Conservation (phyloP, 2,888 invertebrate species). For the Ferdinandea cuprea region DNA sequence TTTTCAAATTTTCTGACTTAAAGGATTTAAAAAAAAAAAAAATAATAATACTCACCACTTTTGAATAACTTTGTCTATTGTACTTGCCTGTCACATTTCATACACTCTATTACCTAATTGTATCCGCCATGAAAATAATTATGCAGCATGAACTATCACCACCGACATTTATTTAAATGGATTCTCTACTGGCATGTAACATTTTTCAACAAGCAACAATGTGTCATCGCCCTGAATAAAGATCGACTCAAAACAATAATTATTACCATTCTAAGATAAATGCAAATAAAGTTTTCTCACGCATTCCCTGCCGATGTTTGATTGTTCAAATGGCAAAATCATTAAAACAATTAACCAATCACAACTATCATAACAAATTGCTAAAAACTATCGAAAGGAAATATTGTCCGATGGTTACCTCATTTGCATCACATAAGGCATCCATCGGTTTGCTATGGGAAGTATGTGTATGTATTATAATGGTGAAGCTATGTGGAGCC, state of each 20-base stretch:
- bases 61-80: too few relatives aligned
- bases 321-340: slow-evolving; percentile 49
- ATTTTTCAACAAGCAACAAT: slow-evolving; percentile 9
- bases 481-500: too few relatives aligned
- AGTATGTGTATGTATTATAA: too few relatives aligned
- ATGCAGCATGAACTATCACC: too few relatives aligned
- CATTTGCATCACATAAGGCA: slow-evolving; percentile 62
- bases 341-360: slow-evolving; percentile 73
- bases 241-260: slow-evolving; percentile 22
- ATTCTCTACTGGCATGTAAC: slow-evolving; percentile 15
- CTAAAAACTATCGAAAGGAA: slow-evolving; percentile 57
- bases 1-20: too few relatives aligned
- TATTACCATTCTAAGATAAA: slow-evolving; percentile 58
- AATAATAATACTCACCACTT: too few relatives aligned
- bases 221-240: slow-evolving; percentile 22
- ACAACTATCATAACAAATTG: slow-evolving; percentile 71
- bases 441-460: too few relatives aligned
- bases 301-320: slow-evolving; percentile 7
- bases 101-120: too few relatives aligned
- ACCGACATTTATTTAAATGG: not conserved
- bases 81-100: too few relatives aligned
- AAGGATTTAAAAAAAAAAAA: too few relatives aligned
- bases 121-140: too few relatives aligned
- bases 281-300: slow-evolving; percentile 61
- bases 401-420: slow-evolving; percentile 54